Conservation (phyloP, 2,113 vertebrate species). For the Aepyceros melampus region DNA sequence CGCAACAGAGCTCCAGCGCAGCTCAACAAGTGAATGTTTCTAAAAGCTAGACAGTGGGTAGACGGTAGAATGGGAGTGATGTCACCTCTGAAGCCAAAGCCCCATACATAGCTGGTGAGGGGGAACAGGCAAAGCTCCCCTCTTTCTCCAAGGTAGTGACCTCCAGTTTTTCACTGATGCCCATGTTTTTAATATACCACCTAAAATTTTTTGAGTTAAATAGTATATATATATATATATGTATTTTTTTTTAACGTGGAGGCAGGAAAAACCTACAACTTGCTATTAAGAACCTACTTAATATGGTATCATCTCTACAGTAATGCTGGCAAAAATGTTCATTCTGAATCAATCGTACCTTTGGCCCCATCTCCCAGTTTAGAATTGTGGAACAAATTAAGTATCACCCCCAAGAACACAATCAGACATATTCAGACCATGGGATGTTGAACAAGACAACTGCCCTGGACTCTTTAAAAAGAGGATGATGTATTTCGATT, state of each 20-base stretch:
- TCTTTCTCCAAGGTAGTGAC: neutral
- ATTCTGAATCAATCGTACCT: neutral
- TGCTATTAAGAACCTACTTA: neutral
- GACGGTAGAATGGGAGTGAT: neutral
- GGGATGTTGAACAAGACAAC: neutral
- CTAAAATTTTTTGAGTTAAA: neutral
- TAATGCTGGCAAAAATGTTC: neutral
- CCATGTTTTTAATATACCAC: neutral
- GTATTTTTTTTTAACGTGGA: neutral
- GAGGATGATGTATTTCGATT: neutral
- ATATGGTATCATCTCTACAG: neutral
- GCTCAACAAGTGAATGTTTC: neutral
- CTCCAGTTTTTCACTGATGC: neutral
- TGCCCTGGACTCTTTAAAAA: neutral
- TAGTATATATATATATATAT: neutral
- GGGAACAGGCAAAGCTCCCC: neutral
- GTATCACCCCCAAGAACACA: neutral
- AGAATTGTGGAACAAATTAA: neutral
- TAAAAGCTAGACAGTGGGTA: neutral
- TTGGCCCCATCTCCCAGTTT: neutral
- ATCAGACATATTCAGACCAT: neutral
- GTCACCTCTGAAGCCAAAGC: neutral
- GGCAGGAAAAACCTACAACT: neutral
- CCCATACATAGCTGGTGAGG: too few relatives aligned
- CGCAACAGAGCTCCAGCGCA: neutral